These are phyloP conservation scores for Hemicrepidius hirtus DNA, from an alignment of 2,888 invertebrate genomes.

Conservation along the genomic window DNA sequence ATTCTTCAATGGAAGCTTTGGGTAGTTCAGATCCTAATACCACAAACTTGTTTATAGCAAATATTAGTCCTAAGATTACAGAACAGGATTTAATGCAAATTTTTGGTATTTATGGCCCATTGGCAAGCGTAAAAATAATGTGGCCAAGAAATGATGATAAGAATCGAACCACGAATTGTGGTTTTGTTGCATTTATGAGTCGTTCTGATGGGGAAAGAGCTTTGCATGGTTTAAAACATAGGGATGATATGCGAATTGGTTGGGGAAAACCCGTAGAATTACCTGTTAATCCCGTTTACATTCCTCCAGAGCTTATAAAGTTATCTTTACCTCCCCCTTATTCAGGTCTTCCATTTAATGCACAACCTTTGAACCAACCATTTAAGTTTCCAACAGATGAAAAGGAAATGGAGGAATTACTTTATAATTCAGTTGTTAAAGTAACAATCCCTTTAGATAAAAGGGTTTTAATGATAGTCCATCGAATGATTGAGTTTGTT, in stretches of 20 bases:
- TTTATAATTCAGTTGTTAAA: conserved; percentile 93
- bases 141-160: conserved; percentile 98
- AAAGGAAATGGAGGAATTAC: conserved; percentile 75
- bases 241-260: conserved; percentile 94
- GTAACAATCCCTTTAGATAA: conserved; percentile 79
- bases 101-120: conserved; percentile 96
- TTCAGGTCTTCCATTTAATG: conserved; percentile 98
- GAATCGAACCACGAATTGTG: conserved; percentile 93
- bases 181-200: conserved; percentile 99
- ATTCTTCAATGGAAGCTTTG: conserved; percentile 63
- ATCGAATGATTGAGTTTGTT: conserved; percentile 99
- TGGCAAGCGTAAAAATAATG: conserved; percentile 99
- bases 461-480: conserved; percentile 91
- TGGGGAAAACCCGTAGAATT: conserved; percentile 99
- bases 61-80: conserved; percentile 94
- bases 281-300: conserved; percentile 95
- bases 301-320: conserved; percentile 89
- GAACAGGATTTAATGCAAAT: conserved; percentile 96
- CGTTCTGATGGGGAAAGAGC: conserved; percentile 97
- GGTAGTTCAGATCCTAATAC: conserved; percentile 95
- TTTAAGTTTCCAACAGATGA: conserved; percentile 56
- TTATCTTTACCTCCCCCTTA: conserved; percentile 89
- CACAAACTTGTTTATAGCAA: conserved; percentile 97
- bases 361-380: conserved; percentile 80
- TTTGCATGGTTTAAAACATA: conserved; percentile 87